Percentiles rank a stretch among this genome's conserved stretches.
Evolutionary conservation across 2,113 vertebrate genomes (phyloP).

Genomic region (Caranx melampygus): DNA sequence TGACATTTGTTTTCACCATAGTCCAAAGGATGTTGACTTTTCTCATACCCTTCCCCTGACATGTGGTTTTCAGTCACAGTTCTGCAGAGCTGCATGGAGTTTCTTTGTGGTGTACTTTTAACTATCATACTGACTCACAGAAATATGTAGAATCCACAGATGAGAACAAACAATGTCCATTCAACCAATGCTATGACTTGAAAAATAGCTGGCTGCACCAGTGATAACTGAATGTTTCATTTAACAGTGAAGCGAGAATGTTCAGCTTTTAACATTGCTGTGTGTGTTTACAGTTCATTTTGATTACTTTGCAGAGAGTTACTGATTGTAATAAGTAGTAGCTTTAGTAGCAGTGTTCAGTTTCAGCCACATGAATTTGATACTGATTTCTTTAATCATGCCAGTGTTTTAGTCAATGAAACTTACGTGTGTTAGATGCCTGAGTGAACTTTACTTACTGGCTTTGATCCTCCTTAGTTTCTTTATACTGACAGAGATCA

Average conservation of each 20-base stretch:
- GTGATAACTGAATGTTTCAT: not conserved
- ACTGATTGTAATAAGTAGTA: too few relatives aligned
- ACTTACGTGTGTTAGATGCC: not conserved
- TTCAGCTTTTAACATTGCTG: too few relatives aligned
- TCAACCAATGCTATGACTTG: not conserved
- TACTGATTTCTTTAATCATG: not conserved
- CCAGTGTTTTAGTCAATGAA: constrained; percentile 2
- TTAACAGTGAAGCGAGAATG: not conserved
- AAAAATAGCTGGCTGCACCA: not conserved
- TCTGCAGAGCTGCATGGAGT: not conserved
- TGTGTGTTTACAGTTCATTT: too few relatives aligned
- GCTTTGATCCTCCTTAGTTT: not conserved
- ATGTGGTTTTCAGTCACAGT: not conserved
- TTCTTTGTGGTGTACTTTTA: not conserved
- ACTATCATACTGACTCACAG: not conserved
- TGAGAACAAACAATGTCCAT: not conserved
- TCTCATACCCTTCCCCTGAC: not conserved
- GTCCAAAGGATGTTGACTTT: not conserved
- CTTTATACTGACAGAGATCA: constrained; percentile 16
- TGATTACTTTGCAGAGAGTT: too few relatives aligned
- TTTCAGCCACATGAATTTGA: not conserved
- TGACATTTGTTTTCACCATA: not conserved
- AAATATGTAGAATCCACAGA: not conserved
- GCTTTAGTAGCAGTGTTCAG: not conserved
- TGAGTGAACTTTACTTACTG: constrained; percentile 48